Evolutionary conservation across 1,140 invertebrate species (phyloP).

Genomic region (Limonius californicus): DNA sequence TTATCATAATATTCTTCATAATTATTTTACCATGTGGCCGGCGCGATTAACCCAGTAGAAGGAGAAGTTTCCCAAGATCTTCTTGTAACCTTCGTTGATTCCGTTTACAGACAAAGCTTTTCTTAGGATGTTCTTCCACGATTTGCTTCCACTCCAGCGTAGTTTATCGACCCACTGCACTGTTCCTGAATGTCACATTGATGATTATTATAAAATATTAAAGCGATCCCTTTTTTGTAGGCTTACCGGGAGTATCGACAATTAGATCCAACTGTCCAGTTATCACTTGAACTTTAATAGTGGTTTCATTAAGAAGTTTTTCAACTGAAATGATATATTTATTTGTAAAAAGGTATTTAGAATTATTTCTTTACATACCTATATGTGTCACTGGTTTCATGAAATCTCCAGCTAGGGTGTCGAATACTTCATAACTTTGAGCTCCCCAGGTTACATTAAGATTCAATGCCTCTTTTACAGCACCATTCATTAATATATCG

Average conservation of each 20-base stretch:
- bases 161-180: slow-evolving; percentile 68
- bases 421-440: slow-evolving; percentile 61
- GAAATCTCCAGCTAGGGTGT: slow-evolving; percentile 63
- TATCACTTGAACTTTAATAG: slow-evolving; percentile 64
- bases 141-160: slow-evolving; percentile 54
- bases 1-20: not conserved
- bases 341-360: not conserved
- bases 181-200: slow-evolving; percentile 50
- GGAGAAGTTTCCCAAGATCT: slow-evolving; percentile 29
- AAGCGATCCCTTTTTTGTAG: not conserved
- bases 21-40: slow-evolving; percentile 33
- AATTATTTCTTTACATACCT: slow-evolving; percentile 49
- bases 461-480: slow-evolving; percentile 60
- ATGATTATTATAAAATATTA: not conserved
- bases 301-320: slow-evolving; percentile 63
- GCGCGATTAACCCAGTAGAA: slow-evolving; percentile 35
- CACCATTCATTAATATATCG: slow-evolving; percentile 65
- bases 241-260: slow-evolving; percentile 58
- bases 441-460: slow-evolving; percentile 65
- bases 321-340: slow-evolving; percentile 56
- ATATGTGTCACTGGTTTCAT: slow-evolving; percentile 78
- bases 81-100: slow-evolving; percentile 29
- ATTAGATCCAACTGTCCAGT: slow-evolving; percentile 70
- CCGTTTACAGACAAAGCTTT: slow-evolving; percentile 23
- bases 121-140: slow-evolving; percentile 22